These are phyloP conservation scores for Crax fasciolata DNA, from an alignment of 2,797 vertebrate genomes.

Conservation along the genomic window DNA sequence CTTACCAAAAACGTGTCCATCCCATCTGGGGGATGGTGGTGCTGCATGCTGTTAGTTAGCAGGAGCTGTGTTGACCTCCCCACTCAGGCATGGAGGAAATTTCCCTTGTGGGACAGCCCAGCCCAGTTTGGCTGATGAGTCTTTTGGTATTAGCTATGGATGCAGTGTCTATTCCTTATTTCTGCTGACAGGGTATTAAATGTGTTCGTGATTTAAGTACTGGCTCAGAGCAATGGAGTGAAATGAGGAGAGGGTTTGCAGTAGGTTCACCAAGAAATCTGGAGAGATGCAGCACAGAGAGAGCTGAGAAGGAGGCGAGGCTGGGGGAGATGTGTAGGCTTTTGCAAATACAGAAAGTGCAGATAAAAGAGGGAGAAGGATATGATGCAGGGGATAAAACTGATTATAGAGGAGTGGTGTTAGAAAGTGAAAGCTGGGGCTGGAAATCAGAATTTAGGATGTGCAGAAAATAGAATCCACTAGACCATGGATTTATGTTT, in stretches of 20 bases:
- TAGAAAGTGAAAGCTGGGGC: slow-evolving; percentile 28
- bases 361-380: not conserved
- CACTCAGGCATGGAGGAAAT: not conserved
- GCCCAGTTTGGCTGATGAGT: accelerated
- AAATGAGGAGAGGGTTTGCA: not conserved
- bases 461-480: not conserved
- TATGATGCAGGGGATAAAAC: not conserved
- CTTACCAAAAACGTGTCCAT: accelerated
- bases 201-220: not conserved
- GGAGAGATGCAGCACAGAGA: not conserved
- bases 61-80: not conserved
- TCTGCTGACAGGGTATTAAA: not conserved
- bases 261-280: not conserved
- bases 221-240: not conserved
- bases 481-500: not conserved
- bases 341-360: not conserved
- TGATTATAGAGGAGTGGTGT: not conserved
- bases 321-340: not conserved
- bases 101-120: not conserved
- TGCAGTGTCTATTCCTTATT: not conserved
- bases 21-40: not conserved
- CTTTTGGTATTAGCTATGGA: not conserved
- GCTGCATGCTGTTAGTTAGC: not conserved
- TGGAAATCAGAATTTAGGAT: slow-evolving; percentile 34
- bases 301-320: not conserved